These are phyloP conservation scores for Chaunax sp. DNA, from an alignment of 2,797 vertebrate species.

Conservation along the genomic window DNA sequence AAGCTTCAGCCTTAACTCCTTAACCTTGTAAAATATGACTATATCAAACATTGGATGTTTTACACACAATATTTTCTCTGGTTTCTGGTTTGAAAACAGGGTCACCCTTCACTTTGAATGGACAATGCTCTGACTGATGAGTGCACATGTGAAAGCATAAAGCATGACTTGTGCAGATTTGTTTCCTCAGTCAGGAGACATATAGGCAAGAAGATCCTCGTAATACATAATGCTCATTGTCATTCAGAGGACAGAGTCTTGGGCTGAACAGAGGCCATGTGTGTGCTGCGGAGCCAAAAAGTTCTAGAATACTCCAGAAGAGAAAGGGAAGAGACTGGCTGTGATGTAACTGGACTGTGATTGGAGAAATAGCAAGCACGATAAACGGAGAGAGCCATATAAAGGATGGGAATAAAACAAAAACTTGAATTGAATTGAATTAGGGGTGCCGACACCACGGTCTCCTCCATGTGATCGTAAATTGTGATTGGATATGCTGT, in stretches of 20 bases:
- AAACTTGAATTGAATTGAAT: constrained; percentile 5
- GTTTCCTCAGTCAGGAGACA: constrained; percentile 30
- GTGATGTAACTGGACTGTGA: constrained; percentile 31
- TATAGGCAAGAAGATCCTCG: constrained; percentile 24
- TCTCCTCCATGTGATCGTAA: constrained; percentile 25
- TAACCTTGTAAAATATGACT: no score
- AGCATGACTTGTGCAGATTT: constrained; percentile 9
- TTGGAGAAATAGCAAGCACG: constrained; percentile 10
- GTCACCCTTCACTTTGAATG: constrained; percentile 13
- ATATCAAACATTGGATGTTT: neutral
- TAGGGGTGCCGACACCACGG: constrained; percentile 2
- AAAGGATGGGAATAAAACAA: constrained; percentile 6
- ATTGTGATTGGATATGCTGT: constrained; percentile 26
- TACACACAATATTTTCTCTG: neutral
- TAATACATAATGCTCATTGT: constrained; percentile 53
- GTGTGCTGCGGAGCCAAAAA: no score
- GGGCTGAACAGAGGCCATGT: constrained; percentile 43
- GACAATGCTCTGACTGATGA: constrained; percentile 6
- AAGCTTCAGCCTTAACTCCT: no score
- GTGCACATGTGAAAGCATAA: constrained; percentile 2
- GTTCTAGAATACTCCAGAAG: constrained; percentile 46
- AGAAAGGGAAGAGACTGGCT: constrained; percentile 23
- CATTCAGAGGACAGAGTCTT: constrained; percentile 51
- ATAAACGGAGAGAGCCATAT: constrained; percentile 7
- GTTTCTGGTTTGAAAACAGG: constrained; percentile 14